These are phyloP conservation scores for Lutraria rhynchaena DNA, from an alignment of 1,140 invertebrate genomes.

Conservation along the genomic window DNA sequence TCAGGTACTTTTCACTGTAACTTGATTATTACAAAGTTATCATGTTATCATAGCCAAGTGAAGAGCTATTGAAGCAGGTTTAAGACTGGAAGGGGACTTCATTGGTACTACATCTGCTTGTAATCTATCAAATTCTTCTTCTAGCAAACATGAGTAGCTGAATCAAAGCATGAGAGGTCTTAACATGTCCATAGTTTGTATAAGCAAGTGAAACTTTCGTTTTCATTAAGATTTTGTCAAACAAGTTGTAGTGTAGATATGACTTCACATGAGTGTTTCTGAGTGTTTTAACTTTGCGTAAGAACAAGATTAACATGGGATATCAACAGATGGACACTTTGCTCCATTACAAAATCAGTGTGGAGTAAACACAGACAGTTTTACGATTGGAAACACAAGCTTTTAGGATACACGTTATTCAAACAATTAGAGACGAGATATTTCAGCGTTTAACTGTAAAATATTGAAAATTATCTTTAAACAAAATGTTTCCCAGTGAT, in stretches of 20 bases:
- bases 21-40: conserved; percentile 54
- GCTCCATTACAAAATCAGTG: conserved; percentile 3
- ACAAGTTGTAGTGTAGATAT: conserved; percentile 24
- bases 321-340: conserved; percentile 28
- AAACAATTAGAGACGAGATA: too few species aligned
- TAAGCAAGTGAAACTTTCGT: conserved; percentile 24
- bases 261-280: background rate
- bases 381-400: too few species aligned
- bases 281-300: conserved; percentile 34
- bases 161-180: conserved; percentile 43
- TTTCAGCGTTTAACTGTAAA: too few species aligned
- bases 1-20: conserved; percentile 55
- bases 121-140: conserved; percentile 57
- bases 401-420: too few species aligned
- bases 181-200: conserved; percentile 22
- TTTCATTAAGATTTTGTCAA: conserved; percentile 4
- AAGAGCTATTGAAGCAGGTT: conserved; percentile 30
- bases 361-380: background rate
- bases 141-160: conserved; percentile 16
- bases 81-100: conserved; percentile 40
- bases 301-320: conserved; percentile 30
- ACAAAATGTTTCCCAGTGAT: too few species aligned
- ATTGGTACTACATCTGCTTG: conserved; percentile 15
- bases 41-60: conserved; percentile 32
- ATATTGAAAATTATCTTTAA: too few species aligned